Percentiles rank a stretch among this genome's conserved stretches.
Evolutionary conservation across 2,797 vertebrate species (phyloP).

Genomic region (Phalanger gymnotis): DNA sequence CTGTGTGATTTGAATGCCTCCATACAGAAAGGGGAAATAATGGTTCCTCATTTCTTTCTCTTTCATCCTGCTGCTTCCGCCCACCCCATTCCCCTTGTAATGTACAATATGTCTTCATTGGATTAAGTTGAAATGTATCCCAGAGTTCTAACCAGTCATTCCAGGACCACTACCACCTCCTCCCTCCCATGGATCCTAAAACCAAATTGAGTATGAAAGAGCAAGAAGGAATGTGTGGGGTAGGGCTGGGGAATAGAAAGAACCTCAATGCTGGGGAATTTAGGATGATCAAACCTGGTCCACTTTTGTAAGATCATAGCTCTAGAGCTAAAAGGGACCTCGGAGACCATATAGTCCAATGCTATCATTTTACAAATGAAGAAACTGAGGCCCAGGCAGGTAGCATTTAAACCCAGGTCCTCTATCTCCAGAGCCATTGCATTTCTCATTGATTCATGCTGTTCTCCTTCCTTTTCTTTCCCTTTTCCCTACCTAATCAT

Average conservation of each 20-base stretch:
- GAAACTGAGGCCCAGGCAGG: not conserved
- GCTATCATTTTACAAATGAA: not conserved
- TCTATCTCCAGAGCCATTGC: not conserved
- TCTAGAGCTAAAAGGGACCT: not conserved
- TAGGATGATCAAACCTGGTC: not conserved
- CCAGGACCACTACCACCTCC: not conserved
- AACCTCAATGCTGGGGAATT: not conserved
- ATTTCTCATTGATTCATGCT: not conserved
- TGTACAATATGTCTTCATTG: not conserved
- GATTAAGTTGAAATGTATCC: not conserved
- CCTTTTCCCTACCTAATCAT: not conserved
- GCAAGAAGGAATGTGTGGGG: no score
- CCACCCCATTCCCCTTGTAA: not conserved
- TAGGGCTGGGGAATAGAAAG: not conserved
- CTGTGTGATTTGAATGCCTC: not conserved
- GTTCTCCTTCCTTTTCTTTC: not conserved
- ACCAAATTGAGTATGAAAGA: not conserved
- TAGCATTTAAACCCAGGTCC: not conserved
- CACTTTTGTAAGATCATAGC: not conserved
- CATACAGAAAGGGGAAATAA: not conserved
- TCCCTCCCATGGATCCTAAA: not conserved
- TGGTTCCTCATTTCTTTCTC: not conserved
- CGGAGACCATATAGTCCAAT: not conserved
- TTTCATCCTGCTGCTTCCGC: not conserved
- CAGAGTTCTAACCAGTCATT: not conserved